Evolutionary conservation across 2,888 invertebrate genomes (phyloP).

Genomic region (Thecophora atra): DNA sequence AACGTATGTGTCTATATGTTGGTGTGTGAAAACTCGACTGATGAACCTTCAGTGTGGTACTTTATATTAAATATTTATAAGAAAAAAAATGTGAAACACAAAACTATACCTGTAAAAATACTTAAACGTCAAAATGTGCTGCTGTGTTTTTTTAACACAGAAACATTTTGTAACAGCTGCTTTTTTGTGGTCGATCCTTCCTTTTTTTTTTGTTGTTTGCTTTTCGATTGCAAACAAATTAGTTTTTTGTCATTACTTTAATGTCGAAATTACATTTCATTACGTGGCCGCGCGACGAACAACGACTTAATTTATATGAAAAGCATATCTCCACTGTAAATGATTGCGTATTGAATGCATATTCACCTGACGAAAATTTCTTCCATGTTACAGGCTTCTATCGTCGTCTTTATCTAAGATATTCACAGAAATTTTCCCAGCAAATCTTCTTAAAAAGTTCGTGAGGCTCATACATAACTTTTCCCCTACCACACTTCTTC

Average conservation of each 20-base stretch:
- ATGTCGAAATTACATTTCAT: conserved; percentile 32
- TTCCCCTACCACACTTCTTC: no score
- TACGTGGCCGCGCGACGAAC: not conserved
- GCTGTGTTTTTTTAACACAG: not conserved
- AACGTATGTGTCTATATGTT: not conserved
- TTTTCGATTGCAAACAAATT: not conserved
- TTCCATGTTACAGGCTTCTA: not conserved
- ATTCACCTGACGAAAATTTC: not conserved
- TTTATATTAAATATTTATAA: conserved; percentile 31
- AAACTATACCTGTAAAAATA: not conserved
- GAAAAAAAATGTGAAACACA: not conserved
- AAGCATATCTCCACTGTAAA: not conserved
- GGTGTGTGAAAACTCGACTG: conserved; percentile 6
- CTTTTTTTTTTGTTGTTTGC: not conserved
- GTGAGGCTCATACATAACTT: not conserved
- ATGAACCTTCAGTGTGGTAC: conserved; percentile 17
- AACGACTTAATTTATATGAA: conserved; percentile 22
- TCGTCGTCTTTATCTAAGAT: not conserved
- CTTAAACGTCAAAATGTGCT: conserved; percentile 3
- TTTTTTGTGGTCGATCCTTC: not conserved
- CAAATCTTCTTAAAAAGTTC: conserved; percentile 12
- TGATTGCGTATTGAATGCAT: not conserved
- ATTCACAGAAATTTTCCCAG: not conserved
- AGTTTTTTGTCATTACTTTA: conserved; percentile 7
- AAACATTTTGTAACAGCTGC: not conserved